A percentile compares a stretch with the other conserved stretches of the same genome.
phyloP scores from a whole-genome alignment of 2,113 vertebrate genomes.

The Castor canadensis region DNA sequence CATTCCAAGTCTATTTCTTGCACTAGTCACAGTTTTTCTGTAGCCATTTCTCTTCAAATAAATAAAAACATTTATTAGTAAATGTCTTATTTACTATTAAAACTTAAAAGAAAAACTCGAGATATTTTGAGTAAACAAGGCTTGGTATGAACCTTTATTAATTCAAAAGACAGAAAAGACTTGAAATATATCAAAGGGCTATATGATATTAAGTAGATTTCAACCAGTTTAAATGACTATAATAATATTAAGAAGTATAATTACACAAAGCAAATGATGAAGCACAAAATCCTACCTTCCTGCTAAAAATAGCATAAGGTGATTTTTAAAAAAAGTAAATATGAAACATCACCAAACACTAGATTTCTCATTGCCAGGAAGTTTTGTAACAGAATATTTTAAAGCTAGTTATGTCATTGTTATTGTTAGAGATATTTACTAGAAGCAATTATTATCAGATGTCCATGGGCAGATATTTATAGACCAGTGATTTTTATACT shows the following conservation, averaged over 20 bases:
- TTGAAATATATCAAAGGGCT: constrained; percentile 17
- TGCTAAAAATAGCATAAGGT: not conserved
- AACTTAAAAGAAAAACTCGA: not conserved
- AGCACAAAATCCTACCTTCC: not conserved
- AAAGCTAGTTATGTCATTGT: not conserved
- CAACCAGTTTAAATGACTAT: not conserved
- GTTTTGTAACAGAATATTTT: not conserved
- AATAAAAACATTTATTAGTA: not conserved
- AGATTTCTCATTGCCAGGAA: not conserved
- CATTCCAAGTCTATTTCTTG: not conserved
- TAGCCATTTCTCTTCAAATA: not conserved
- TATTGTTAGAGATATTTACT: not conserved
- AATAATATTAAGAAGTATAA: not conserved
- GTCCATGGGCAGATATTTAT: not conserved
- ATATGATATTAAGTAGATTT: constrained; percentile 22
- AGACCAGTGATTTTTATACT: not conserved
- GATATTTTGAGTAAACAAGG: not conserved
- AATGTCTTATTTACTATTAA: not conserved
- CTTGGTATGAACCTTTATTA: not conserved
- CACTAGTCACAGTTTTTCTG: not conserved
- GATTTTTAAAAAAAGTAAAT: constrained; percentile 26
- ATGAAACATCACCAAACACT: not conserved
- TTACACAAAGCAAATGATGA: constrained; percentile 11
- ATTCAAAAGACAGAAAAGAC: not conserved
- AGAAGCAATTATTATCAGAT: not conserved